A percentile compares a stretch with the other conserved stretches of the same genome.
Evolutionary conservation across 2,113 vertebrate species (phyloP).

Genomic region (Perognathus longimembris): DNA sequence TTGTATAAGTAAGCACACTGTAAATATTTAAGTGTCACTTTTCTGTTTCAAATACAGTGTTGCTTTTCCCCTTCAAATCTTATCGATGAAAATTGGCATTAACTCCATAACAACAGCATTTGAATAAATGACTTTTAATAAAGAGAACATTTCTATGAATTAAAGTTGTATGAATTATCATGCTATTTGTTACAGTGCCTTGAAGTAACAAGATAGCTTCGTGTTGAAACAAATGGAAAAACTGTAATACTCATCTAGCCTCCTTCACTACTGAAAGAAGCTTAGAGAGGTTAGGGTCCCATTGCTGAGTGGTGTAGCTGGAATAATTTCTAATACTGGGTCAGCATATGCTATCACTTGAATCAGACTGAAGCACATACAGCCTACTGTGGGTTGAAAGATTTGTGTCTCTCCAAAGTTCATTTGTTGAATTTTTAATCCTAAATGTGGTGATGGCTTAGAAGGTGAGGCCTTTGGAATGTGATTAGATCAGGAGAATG

Average conservation of each 20-base stretch:
- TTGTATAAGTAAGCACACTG: slow-evolving; percentile 44
- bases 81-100: slow-evolving; percentile 58
- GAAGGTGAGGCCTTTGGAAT: background rate
- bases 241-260: background rate
- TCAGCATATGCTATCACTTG: background rate
- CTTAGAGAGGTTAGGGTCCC: background rate
- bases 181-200: background rate
- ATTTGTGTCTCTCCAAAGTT: background rate
- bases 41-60: slow-evolving; percentile 4
- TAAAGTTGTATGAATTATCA: background rate
- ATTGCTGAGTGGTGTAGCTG: background rate
- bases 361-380: background rate
- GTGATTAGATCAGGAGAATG: background rate
- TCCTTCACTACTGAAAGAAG: background rate
- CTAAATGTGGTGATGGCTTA: background rate
- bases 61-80: background rate
- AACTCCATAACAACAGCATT: slow-evolving; percentile 1
- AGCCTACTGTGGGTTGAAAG: background rate
- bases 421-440: background rate
- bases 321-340: background rate
- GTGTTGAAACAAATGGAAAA: background rate
- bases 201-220: background rate
- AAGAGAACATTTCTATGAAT: background rate
- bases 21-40: slow-evolving; percentile 72
- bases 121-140: slow-evolving; percentile 62